A percentile compares a stretch with the other conserved stretches of the same genome.
These are phyloP conservation scores for Xanthorhoe designata DNA, from an alignment of 2,888 invertebrate genomes.

Conservation along the genomic window DNA sequence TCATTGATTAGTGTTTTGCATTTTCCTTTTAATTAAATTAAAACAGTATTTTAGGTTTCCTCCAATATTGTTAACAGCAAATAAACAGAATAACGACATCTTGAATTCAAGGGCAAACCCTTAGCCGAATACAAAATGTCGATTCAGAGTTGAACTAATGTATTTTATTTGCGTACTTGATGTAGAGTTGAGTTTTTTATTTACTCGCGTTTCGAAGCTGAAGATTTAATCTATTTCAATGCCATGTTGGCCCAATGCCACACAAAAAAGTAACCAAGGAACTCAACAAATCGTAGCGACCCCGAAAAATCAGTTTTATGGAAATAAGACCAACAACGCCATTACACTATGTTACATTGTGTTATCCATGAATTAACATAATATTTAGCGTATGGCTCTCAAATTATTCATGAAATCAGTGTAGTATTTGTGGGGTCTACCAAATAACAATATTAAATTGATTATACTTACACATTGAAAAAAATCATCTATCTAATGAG, in stretches of 20 bases:
- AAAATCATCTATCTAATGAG: no score
- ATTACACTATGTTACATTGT: constrained; percentile 31
- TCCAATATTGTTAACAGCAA: not conserved
- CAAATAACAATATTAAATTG: not conserved
- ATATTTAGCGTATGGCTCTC: constrained; percentile 28
- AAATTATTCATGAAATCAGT: constrained; percentile 23
- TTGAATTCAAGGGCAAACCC: not conserved
- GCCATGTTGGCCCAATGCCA: constrained; percentile 35
- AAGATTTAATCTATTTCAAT: constrained; percentile 35
- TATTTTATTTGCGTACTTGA: not conserved
- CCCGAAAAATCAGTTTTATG: constrained; percentile 40
- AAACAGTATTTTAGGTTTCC: not conserved
- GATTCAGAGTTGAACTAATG: not conserved
- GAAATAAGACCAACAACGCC: constrained; percentile 38
- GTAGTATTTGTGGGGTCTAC: not conserved
- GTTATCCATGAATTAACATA: constrained; percentile 33
- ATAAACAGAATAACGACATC: no score
- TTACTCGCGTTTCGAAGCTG: constrained; percentile 13
- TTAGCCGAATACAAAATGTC: not conserved
- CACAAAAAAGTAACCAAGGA: constrained; percentile 29
- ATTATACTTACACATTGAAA: no score
- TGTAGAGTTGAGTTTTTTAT: not conserved
- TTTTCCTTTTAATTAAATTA: not conserved
- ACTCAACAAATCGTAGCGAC: constrained; percentile 31
- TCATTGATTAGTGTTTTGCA: constrained; percentile 12